Base-by-base conservation (phyloP, 2,797 vertebrate genomes). In the Sebastolobus altivelis region DNA sequence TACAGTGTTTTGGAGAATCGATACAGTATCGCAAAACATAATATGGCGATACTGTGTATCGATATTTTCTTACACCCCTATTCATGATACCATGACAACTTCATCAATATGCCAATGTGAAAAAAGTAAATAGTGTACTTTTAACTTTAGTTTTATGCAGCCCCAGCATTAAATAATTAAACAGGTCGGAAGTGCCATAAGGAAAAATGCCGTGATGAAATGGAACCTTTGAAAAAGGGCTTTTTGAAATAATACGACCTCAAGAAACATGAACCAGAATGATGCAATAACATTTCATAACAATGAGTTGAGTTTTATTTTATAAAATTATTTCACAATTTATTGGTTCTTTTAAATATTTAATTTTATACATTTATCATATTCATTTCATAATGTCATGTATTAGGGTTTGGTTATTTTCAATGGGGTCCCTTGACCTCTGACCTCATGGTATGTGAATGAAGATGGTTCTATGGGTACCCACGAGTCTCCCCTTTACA, bases 141-240 rank as follows among this genome's bases (percentile, higher is more conserved):
- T 29, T 16, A 71, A 40, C n/a, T 49, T 66, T 40, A 43, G 40
- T 43, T 83, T 81, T 59, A 69, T 60, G 54, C 29, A 20, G 22
- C 27, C 37, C 37, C 13, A 31, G 12, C 6, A 33, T 37, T 29
- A 27, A 20, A 22, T 65, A 58, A 72, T 55, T 67, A 12, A 83
- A 63, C 6, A 29, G 65, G 37, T 40, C 20, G 38, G 37, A 56
- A 59, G 37, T 1, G 40, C 1, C 33, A 22, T 35, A 2, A 11
- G 8, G 35, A 65, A 55, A 63, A 63, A 25, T 16, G 13, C 2
- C 22, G 2, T 14, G 1, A 27, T 27, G 55, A 27, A 14, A 12
- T 13, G 55, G 22, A 27, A 56, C 55, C 22, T 56, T 27, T 14
- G 25, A 25, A 25, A 25, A 25, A 25, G 25, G 25, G 25, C 25